A percentile compares a stretch with the other conserved stretches of the same genome.
phyloP scores from a whole-genome alignment of 1,140 invertebrate species.

The Nomia melanderi region DNA sequence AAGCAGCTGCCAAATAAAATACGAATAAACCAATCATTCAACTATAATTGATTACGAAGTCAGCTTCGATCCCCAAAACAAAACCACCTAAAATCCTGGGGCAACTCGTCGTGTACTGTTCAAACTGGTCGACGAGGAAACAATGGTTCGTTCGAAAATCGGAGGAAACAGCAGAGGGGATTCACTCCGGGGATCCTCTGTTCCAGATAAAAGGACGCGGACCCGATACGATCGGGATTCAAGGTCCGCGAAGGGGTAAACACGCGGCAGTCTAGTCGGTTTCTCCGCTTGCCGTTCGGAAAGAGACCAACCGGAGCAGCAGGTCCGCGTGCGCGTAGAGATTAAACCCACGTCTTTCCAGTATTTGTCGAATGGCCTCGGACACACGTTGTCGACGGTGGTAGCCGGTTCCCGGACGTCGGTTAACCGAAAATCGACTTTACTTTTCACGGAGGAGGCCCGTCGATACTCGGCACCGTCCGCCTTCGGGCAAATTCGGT shows the following conservation, averaged over 20 bases:
- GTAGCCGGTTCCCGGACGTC: background rate
- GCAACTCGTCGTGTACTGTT: too few relatives aligned
- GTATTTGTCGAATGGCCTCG: constrained; percentile 38
- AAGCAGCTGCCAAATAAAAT: too few relatives aligned
- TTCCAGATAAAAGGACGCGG: too few relatives aligned
- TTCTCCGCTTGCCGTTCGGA: background rate
- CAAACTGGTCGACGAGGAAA: too few relatives aligned
- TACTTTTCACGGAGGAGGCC: constrained; percentile 1
- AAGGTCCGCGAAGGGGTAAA: constrained; percentile 13
- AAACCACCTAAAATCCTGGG: too few relatives aligned
- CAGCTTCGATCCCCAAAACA: too few relatives aligned
- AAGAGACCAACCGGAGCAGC: background rate
- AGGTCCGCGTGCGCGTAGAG: constrained; percentile 8
- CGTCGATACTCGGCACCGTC: constrained; percentile 23
- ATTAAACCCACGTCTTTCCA: constrained; percentile 44
- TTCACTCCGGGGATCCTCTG: too few relatives aligned
- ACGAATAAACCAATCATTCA: too few relatives aligned
- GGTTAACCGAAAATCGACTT: constrained; percentile 34
- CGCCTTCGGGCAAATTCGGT: constrained; percentile 45
- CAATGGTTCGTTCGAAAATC: too few relatives aligned
- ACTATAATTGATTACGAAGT: too few relatives aligned
- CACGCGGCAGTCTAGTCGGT: constrained; percentile 27
- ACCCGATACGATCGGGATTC: constrained; percentile 4
- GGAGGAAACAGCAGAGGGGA: too few relatives aligned
- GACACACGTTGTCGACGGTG: background rate